phyloP scores from a whole-genome alignment of 2,888 invertebrate species.

The Dynastes tityus region DNA sequence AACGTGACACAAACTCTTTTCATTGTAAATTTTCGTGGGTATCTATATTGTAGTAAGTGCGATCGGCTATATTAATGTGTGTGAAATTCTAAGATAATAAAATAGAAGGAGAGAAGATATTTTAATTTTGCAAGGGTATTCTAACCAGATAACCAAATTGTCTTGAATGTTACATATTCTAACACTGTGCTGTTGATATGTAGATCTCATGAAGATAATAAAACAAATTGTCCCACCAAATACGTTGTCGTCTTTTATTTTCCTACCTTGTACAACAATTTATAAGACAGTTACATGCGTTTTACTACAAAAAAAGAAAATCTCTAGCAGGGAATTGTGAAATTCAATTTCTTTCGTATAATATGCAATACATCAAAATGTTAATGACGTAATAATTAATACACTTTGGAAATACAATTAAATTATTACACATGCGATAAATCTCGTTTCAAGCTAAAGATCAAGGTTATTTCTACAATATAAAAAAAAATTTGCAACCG shows the following conservation, averaged over 20 bases:
- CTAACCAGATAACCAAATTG: conserved; percentile 54
- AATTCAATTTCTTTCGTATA: too few relatives aligned
- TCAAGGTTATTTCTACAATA: too few relatives aligned
- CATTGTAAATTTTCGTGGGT: conserved; percentile 41
- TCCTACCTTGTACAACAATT: background rate
- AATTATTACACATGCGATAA: too few relatives aligned
- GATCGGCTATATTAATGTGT: conserved; percentile 21
- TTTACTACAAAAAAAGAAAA: too few relatives aligned
- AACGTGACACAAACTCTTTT: conserved; percentile 25
- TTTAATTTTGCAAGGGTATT: conserved; percentile 47
- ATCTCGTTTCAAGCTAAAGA: too few relatives aligned
- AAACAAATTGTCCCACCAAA: conserved; percentile 52
- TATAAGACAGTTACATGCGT: background rate
- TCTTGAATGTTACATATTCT: conserved; percentile 59
- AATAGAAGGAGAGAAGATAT: conserved; percentile 20
- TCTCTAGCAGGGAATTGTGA: too few relatives aligned
- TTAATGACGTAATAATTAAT: too few relatives aligned
- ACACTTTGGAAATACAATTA: too few relatives aligned
- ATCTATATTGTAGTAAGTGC: conserved; percentile 14
- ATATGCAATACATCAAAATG: too few relatives aligned
- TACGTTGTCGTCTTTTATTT: conserved; percentile 33
- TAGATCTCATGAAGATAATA: conserved; percentile 58
- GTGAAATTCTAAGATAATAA: conserved; percentile 19
- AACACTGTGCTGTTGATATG: conserved; percentile 58
- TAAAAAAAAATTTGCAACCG: too few relatives aligned